A percentile compares a stretch with the other conserved stretches of the same genome.
Evolutionary conservation across 2,113 vertebrate genomes (phyloP).

Genomic region (Ictidomys tridecemlineatus): DNA sequence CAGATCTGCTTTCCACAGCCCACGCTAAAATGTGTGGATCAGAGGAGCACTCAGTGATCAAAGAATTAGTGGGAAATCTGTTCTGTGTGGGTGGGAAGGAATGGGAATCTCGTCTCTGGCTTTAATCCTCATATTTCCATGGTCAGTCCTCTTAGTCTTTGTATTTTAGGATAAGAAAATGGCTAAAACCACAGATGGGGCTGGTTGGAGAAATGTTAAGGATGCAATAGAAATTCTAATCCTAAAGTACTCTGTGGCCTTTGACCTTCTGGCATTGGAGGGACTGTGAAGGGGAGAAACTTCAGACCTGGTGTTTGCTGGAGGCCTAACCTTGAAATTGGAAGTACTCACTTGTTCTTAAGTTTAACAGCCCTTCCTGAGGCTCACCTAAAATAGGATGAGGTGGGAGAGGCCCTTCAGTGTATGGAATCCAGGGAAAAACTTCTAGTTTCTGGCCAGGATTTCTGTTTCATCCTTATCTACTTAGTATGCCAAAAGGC

Average conservation of each 20-base stretch:
- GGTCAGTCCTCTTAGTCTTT: conserved; percentile 69
- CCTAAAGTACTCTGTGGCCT: background rate
- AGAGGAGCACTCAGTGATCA: background rate
- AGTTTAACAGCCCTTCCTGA: background rate
- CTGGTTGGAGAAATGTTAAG: background rate
- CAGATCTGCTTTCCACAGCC: background rate
- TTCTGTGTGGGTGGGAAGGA: conserved; percentile 66
- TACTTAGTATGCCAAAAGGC: background rate
- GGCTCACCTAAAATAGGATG: background rate
- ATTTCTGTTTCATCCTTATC: background rate
- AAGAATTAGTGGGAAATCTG: conserved; percentile 76
- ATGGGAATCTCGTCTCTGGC: background rate
- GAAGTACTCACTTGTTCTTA: background rate
- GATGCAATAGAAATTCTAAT: conserved; percentile 51
- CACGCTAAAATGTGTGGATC: conserved; percentile 55
- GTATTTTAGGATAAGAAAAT: conserved; percentile 31
- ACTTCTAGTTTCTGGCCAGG: background rate
- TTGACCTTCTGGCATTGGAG: background rate
- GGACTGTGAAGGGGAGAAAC: background rate
- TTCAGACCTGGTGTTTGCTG: background rate
- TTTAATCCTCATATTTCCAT: conserved; percentile 76
- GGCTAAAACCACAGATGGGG: conserved; percentile 61
- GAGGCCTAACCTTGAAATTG: background rate
- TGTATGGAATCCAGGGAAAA: background rate
- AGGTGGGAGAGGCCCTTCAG: background rate